Base-by-base conservation (phyloP, 2,797 vertebrate species). In the Otolemur crassicaudatus region DNA sequence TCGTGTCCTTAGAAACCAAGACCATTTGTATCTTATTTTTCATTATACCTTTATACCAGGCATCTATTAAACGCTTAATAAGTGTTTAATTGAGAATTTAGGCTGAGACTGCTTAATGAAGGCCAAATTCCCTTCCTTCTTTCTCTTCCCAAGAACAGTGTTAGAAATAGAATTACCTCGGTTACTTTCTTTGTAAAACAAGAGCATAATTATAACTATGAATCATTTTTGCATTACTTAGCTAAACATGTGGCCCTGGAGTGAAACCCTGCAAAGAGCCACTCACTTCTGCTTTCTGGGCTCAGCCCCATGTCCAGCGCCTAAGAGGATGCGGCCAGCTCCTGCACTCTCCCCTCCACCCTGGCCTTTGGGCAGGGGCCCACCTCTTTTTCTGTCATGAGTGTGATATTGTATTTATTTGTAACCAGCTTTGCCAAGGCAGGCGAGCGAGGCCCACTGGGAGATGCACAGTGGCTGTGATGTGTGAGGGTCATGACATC, bases 11-110 rank as follows among this genome's bases (percentile, higher is more conserved):
- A n/a, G 69, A 73, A 82, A 72, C 31, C 29, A 77, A 63, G 40
- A 27, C 14, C 23, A 27, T 77, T 17, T 84, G 46, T 9, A 27
- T 56, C 34, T 91, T 60, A 37, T 49, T 93, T 86, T 85, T 87
- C 40, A 43, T 79, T 65, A 31, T 76, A 37, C 49, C 22, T 80
- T 93, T 58, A 91, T 7, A 53, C 29, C 19, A 43, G 12, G 5
- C 46, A 81, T 95, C 40, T 86, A 1, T 43, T 73, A 29, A 63
- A 14, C 20, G 84, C 60, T 87, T 87, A 90, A 75, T 49, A 93
- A 87, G 92, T 61, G 27, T 90, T 93, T 81, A 72, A 65, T 91
- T 94, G 58, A 90, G 34, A 90, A 83, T 94, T 97, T 79, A 94
- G 27, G 4, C 27, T 49, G 79, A 91, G 79, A 76, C 60, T 67